Evolutionary conservation across 2,113 vertebrate species (phyloP), one percentile per base, ranked within the genome.

Genomic region (Toxotes jaculatrix): DNA sequence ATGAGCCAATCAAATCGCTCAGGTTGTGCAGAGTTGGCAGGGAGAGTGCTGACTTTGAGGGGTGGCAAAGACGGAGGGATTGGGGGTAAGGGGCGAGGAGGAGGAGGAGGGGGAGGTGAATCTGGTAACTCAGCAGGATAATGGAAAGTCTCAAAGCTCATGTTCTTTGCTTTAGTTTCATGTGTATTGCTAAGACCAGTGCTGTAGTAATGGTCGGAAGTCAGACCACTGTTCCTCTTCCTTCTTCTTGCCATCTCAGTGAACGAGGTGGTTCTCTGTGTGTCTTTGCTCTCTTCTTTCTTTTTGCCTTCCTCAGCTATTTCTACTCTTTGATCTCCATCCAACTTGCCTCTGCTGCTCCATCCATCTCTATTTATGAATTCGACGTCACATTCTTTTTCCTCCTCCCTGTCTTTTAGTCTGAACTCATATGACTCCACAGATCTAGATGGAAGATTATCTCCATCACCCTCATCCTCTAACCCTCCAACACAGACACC

Each of bases 1-100:
- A 99, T 99, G 49, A 99, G 94, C 98, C 98, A 99, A 87, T 99
- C 98, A 4, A 97, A 93, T 93, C 97, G 75, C 79, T 96, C 95
- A 0, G 94, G 94, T 4, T 92, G 89, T 36, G 92, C 79, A 21
- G 93, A 93, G 84, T 95, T 97, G 85, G 94, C 92, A 51, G 93
- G 88, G 10, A 94, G 88, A 8, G 93, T 92, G 87, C 93, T 95
- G 63, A 90, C 81, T 88, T 93, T 94, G 40, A 14, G 74, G 4
- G 61, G 79, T 14, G 84, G 90, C 66, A 23, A 83, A 42, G 3
- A 73, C 11, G 93, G 88, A 1, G 94, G 92, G 42, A 93, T 86
- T 31, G 95, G 94, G 4, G 95, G 95, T 77, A 95, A 83, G 21
- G 95, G 95, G 1, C 95, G 93, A 60, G 95, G 95, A 38, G 95